Conservation (phyloP, 2,797 vertebrate species). For the Spea hammondii region DNA sequence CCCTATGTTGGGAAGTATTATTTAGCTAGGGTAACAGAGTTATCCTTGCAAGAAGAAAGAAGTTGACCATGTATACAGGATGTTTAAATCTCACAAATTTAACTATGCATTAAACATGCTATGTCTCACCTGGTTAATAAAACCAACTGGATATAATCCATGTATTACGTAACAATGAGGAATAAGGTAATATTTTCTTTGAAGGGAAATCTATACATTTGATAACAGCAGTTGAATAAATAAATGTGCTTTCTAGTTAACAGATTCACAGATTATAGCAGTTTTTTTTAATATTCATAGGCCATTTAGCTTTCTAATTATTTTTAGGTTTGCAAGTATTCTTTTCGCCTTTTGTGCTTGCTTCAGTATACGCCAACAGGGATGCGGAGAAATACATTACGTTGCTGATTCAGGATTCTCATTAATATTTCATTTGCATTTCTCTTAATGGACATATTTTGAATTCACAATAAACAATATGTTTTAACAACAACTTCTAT, state of each 20-base stretch:
- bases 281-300: slow-evolving; percentile 59
- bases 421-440: slow-evolving; percentile 46
- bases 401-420: slow-evolving; percentile 6
- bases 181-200: not conserved
- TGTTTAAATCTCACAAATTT: too few relatives aligned
- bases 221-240: slow-evolving; percentile 22
- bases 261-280: slow-evolving; percentile 37
- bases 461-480: slow-evolving; percentile 47
- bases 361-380: slow-evolving; percentile 17
- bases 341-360: slow-evolving; percentile 44
- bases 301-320: slow-evolving; percentile 56
- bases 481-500: slow-evolving; percentile 43
- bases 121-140: too few relatives aligned
- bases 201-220: slow-evolving; percentile 27
- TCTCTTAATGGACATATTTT: slow-evolving; percentile 40
- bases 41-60: too few relatives aligned
- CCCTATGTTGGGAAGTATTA: too few relatives aligned
- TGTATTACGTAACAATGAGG: too few relatives aligned
- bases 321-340: slow-evolving; percentile 37
- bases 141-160: too few relatives aligned
- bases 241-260: slow-evolving; percentile 58
- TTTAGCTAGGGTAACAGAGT: too few relatives aligned
- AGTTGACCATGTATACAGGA: too few relatives aligned
- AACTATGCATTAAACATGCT: too few relatives aligned
- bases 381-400: slow-evolving; percentile 8